phyloP scores from a whole-genome alignment of 1,140 invertebrate genomes.

The Bombus sibiricus region DNA sequence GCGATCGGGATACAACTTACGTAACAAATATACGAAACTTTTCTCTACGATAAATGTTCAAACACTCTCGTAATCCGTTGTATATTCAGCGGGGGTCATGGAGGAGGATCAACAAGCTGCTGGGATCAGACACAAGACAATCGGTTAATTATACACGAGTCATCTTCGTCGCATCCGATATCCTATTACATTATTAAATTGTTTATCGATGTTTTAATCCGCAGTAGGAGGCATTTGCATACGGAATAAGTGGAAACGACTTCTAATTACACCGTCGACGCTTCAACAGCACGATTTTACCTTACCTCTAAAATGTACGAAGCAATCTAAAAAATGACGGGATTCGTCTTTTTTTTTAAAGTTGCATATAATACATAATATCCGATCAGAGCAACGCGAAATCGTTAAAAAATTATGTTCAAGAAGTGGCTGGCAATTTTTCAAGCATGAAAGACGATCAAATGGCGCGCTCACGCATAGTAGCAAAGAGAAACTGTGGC shows the following conservation, averaged over 20 bases:
- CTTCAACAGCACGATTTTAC: neutral
- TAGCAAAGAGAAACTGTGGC: constrained; percentile 8
- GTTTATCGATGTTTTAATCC: constrained; percentile 15
- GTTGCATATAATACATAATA: too few relatives aligned
- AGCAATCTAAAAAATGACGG: neutral
- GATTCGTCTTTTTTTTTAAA: too few relatives aligned
- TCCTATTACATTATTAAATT: constrained; percentile 17
- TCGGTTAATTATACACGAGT: constrained; percentile 18
- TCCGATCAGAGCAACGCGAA: too few relatives aligned
- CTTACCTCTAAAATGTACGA: neutral
- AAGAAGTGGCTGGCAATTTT: too few relatives aligned
- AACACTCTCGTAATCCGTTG: neutral
- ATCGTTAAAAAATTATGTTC: too few relatives aligned
- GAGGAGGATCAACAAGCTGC: neutral
- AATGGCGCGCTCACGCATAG: too few relatives aligned
- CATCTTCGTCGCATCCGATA: neutral
- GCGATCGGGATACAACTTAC: too few relatives aligned
- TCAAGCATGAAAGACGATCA: too few relatives aligned
- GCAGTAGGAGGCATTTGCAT: neutral
- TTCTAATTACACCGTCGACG: neutral
- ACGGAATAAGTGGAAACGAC: neutral
- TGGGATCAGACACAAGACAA: neutral
- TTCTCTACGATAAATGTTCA: neutral
- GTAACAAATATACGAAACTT: too few relatives aligned
- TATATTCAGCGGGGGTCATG: neutral